Evolutionary conservation across 2,113 vertebrate species (phyloP).

Genomic region (Prochilodus magdalenae): DNA sequence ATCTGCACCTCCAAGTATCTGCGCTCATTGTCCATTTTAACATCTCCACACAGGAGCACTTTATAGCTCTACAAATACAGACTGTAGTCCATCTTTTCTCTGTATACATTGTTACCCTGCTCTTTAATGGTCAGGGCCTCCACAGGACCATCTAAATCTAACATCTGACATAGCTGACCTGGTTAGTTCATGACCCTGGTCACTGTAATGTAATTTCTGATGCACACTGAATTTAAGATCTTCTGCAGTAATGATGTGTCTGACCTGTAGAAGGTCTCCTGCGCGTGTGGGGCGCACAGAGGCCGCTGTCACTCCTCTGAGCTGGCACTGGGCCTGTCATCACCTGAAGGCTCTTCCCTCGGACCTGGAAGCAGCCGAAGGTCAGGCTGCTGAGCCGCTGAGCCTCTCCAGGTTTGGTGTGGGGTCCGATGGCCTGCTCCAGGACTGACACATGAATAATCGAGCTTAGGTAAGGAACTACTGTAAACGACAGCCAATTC

Average conservation of each 20-base stretch:
- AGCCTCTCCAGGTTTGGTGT: constrained; percentile 81
- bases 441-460: constrained; percentile 69
- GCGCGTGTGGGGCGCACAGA: constrained; percentile 21
- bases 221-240: no score
- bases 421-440: constrained; percentile 73
- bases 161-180: no score
- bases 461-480: not conserved
- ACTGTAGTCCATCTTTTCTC: no score
- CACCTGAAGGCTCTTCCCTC: constrained; percentile 86
- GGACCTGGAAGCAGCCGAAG: constrained; percentile 92
- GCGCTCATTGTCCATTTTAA: no score
- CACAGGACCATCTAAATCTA: no score
- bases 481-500: not conserved
- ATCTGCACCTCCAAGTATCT: no score
- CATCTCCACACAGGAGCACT: no score
- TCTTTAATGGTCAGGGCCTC: no score
- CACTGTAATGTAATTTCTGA: no score
- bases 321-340: constrained; percentile 79
- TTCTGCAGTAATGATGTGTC: not conserved
- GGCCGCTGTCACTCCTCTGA: constrained; percentile 67
- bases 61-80: no score
- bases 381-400: constrained; percentile 92
- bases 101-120: no score
- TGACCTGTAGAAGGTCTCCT: constrained; percentile 45
- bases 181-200: no score